Conservation (phyloP, 2,797 vertebrate genomes). For the Helostoma temminkii region DNA sequence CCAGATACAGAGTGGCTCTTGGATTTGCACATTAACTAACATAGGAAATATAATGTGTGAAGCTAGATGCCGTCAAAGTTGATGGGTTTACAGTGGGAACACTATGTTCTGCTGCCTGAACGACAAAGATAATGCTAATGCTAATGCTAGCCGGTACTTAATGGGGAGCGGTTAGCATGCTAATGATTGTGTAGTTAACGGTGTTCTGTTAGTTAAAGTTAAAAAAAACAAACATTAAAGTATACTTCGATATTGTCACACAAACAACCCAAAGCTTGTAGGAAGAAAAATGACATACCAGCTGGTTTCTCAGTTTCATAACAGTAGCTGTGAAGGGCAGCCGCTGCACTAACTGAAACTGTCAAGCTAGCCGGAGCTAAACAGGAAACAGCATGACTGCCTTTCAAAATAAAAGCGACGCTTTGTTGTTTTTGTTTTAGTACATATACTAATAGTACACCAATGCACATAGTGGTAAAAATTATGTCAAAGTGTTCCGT, state of each 20-base stretch:
- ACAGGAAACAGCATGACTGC: neutral
- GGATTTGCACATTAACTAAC: neutral
- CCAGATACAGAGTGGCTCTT: neutral
- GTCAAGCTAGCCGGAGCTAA: neutral
- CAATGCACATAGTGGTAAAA: no score
- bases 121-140: slow-evolving; percentile 40
- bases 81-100: slow-evolving; percentile 18
- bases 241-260: neutral
- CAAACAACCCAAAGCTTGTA: neutral
- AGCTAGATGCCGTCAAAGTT: neutral
- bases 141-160: slow-evolving; percentile 30
- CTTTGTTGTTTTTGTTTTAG: neutral
- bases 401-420: slow-evolving; percentile 59
- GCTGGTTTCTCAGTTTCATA: slow-evolving; percentile 38
- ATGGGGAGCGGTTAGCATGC: neutral
- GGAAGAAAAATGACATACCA: slow-evolving; percentile 57
- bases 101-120: slow-evolving; percentile 40
- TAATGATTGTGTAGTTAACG: accelerated
- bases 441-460: no score
- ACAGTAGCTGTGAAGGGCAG: neutral
- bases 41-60: neutral
- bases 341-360: slow-evolving; percentile 24
- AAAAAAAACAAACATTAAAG: neutral
- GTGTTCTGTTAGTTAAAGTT: neutral
- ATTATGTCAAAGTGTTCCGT: no score